Conservation (phyloP, 1,140 invertebrate genomes). For the Caenorhabditis elegans region DNA sequence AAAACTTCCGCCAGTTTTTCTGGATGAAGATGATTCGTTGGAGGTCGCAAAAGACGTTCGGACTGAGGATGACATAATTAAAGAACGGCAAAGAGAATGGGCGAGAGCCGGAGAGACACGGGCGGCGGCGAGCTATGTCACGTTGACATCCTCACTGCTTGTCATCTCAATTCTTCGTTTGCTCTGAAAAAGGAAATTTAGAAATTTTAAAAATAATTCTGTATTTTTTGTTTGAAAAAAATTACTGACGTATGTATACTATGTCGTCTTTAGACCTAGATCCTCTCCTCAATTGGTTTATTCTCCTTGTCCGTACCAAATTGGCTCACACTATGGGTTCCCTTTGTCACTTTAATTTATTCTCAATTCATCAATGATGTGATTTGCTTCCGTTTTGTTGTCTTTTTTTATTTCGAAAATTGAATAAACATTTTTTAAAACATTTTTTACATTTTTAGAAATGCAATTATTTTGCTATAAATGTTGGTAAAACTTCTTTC, state of each 20-base stretch:
- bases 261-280: background rate
- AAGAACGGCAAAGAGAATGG: background rate
- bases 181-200: background rate
- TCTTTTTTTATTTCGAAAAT: background rate
- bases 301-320: background rate
- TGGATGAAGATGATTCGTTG: conserved; percentile 5
- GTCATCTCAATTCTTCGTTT: background rate
- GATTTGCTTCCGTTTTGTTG: background rate
- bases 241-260: too few species aligned
- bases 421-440: background rate
- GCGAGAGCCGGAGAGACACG: background rate
- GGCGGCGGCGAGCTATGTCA: background rate
- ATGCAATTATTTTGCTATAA: too few species aligned
- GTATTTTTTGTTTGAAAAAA: too few species aligned
- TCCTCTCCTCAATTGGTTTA: background rate
- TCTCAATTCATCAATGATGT: background rate
- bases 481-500: too few species aligned
- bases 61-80: background rate
- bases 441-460: background rate
- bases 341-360: background rate
- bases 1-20: background rate
- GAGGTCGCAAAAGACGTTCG: background rate
- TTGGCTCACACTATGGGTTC: conserved; percentile 25
- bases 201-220: background rate
- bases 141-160: background rate